A percentile compares a stretch with the other conserved stretches of the same genome.
Evolutionary conservation across 2,113 vertebrate genomes (phyloP).

Genomic region (Notothenia rossii): DNA sequence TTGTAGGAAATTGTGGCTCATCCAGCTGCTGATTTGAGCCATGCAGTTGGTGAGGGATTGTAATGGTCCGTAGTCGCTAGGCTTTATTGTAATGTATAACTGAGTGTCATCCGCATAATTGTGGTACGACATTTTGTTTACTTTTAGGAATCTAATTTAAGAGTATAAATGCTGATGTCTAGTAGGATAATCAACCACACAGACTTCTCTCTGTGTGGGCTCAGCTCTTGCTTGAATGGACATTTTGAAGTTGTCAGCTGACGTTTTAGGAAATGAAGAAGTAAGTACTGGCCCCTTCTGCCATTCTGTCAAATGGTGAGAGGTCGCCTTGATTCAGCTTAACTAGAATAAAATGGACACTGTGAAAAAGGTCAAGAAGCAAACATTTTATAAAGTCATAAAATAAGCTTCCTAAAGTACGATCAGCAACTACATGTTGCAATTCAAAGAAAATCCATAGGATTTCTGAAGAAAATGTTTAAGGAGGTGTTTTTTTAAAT

Average conservation of each 20-base stretch:
- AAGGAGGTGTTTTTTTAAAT: slow-evolving; percentile 1
- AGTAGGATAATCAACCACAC: neutral
- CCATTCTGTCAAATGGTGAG: neutral
- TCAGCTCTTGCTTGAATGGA: neutral
- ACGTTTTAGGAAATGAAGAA: slow-evolving; percentile 26
- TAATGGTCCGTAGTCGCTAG: no score
- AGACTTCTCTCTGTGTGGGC: neutral
- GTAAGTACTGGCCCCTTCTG: neutral
- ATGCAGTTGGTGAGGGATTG: no score
- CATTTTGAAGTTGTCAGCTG: neutral
- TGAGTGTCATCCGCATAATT: no score
- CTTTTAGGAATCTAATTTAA: no score
- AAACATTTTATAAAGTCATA: no score
- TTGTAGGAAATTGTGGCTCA: no score
- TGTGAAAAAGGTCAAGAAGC: neutral
- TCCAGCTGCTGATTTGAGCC: no score
- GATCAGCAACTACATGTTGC: neutral
- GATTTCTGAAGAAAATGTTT: slow-evolving; percentile 20
- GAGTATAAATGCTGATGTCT: neutral
- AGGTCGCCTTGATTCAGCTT: neutral
- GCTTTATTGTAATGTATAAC: no score
- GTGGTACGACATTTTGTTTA: no score
- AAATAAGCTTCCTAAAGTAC: neutral
- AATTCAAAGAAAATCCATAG: slow-evolving; percentile 18
- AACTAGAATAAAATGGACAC: neutral